Percentiles rank a stretch among this genome's conserved stretches.
Evolutionary conservation across 2,797 vertebrate species (phyloP).

Genomic region (Gymnothorax reevesii): DNA sequence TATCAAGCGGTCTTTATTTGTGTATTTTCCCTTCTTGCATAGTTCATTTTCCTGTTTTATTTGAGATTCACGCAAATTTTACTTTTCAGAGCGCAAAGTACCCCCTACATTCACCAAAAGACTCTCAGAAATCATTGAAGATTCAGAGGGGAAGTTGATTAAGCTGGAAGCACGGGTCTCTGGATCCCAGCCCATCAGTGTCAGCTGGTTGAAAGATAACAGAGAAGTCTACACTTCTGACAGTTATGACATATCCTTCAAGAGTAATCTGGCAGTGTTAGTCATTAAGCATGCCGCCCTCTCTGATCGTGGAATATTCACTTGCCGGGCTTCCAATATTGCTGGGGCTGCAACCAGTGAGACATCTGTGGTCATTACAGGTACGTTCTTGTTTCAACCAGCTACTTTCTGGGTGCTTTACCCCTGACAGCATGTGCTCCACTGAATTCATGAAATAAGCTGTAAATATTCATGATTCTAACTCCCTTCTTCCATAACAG

Average conservation of each 20-base stretch:
- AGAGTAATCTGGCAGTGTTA: conserved; percentile 82
- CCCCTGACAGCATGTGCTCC: not conserved
- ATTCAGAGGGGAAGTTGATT: conserved; percentile 86
- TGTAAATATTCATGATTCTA: conserved; percentile 4
- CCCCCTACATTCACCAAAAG: conserved; percentile 94
- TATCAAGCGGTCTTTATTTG: conserved; percentile 15
- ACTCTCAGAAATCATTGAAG: conserved; percentile 86
- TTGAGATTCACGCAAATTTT: not conserved
- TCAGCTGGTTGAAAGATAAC: conserved; percentile 87
- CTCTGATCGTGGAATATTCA: conserved; percentile 83
- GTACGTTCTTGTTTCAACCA: conserved; percentile 61
- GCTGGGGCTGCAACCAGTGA: conserved; percentile 82
- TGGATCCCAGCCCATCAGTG: conserved; percentile 88
- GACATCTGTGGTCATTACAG: conserved; percentile 82
- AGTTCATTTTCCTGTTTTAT: conserved; percentile 2
- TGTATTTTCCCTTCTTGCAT: conserved; percentile 20
- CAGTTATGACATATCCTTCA: conserved; percentile 87
- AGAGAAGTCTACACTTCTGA: conserved; percentile 79
- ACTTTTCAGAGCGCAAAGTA: conserved; percentile 83
- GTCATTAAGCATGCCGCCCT: conserved; percentile 77
- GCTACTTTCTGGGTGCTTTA: not conserved
- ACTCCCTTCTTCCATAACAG: conserved; percentile 67
- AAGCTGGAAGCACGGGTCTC: conserved; percentile 89
- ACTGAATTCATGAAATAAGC: not conserved
- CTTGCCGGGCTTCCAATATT: conserved; percentile 87